Percentiles rank a stretch among this genome's conserved stretches.
phyloP scores from a whole-genome alignment of 2,797 vertebrate genomes.

The Neosilurus mollespiculum region DNA sequence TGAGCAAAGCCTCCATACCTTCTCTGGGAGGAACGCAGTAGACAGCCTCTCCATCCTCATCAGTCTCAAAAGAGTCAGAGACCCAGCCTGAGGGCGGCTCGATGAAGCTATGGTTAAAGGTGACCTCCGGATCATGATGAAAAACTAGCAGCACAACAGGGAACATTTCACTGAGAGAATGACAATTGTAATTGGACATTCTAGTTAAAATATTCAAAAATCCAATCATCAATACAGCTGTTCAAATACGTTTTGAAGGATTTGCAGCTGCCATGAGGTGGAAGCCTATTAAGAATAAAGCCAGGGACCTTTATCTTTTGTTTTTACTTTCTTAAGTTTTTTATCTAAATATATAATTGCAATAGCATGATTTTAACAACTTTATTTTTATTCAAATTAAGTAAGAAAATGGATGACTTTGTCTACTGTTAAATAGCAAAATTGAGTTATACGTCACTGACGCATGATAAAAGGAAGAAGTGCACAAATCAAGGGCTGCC shows the following conservation, averaged over 20 bases:
- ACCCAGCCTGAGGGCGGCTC: slow-evolving; percentile 91
- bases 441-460: neutral
- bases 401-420: neutral
- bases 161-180: neutral
- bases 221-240: neutral
- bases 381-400: too few species aligned
- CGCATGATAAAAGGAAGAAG: neutral
- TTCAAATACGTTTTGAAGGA: neutral
- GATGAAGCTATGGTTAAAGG: slow-evolving; percentile 97
- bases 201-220: neutral
- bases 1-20: slow-evolving; percentile 66
- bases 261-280: neutral
- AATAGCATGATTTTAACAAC: neutral
- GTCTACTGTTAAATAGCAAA: neutral
- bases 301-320: neutral
- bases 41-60: slow-evolving; percentile 80
- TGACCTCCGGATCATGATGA: slow-evolving; percentile 90
- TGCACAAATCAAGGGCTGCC: neutral
- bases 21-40: slow-evolving; percentile 88
- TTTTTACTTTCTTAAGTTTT: neutral
- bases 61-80: slow-evolving; percentile 85
- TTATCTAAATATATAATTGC: neutral
- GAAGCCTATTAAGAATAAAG: neutral
- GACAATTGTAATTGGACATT: neutral
- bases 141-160: slow-evolving; percentile 76